phyloP scores from a whole-genome alignment of 1,140 invertebrate genomes.

The Drosophila insularis region DNA sequence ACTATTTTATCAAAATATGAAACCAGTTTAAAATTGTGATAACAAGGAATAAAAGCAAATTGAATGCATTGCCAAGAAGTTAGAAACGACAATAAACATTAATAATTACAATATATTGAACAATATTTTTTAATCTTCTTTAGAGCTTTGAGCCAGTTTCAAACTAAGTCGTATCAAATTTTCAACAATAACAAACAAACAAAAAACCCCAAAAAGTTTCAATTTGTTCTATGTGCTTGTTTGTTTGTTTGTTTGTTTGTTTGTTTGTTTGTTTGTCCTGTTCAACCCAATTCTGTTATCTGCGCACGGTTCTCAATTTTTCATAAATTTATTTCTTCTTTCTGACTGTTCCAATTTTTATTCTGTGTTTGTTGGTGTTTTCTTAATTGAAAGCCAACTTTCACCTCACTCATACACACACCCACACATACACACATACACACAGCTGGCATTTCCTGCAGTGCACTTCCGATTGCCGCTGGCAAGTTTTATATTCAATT shows the following conservation, averaged over 20 bases:
- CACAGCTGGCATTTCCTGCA: constrained; percentile 73
- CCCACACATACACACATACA: constrained; percentile 46
- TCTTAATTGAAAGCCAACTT: constrained; percentile 79
- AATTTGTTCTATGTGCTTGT: background rate
- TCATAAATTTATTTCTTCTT: constrained; percentile 49
- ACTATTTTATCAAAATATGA: background rate
- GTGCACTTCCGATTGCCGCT: constrained; percentile 75
- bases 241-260: constrained; percentile 2
- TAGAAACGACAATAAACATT: too few relatives aligned
- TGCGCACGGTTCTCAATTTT: constrained; percentile 38
- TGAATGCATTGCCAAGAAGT: too few relatives aligned
- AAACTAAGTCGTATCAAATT: background rate
- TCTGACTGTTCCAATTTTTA: constrained; percentile 24
- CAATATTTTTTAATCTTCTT: background rate
- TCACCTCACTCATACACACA: constrained; percentile 26
- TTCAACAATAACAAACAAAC: background rate
- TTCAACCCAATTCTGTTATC: constrained; percentile 41
- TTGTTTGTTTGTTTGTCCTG: constrained; percentile 1
- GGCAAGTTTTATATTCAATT: constrained; percentile 80
- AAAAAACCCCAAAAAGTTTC: background rate
- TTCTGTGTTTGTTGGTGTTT: constrained; percentile 53
- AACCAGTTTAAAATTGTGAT: background rate
- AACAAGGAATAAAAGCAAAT: too few relatives aligned
- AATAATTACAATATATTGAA: too few relatives aligned
- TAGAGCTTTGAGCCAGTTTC: background rate